These are phyloP conservation scores for Ameiurus melas DNA, from an alignment of 2,113 vertebrate genomes.

Conservation along the genomic window DNA sequence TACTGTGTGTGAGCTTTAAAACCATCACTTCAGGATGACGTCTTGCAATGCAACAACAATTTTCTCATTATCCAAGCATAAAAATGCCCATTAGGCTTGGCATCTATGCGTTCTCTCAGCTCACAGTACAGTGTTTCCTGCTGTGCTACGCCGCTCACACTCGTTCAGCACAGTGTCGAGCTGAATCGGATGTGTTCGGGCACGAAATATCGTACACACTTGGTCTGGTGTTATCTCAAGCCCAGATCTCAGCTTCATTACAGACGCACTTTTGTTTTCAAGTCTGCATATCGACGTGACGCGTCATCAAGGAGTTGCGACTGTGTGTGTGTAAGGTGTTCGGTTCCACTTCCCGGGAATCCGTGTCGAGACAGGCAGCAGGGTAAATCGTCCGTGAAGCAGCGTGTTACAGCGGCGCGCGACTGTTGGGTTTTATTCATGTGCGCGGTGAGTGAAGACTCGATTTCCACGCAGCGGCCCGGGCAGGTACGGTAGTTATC, in stretches of 20 bases:
- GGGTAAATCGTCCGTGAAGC: not conserved
- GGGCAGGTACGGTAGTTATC: not conserved
- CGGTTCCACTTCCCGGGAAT: not conserved
- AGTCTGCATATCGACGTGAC: not conserved
- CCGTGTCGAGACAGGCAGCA: constrained; percentile 7
- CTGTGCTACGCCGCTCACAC: not conserved
- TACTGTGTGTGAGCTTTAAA: too few species aligned
- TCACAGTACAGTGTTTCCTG: not conserved
- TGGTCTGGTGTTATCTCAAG: not conserved
- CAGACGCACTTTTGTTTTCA: constrained; percentile 1
- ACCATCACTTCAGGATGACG: not conserved
- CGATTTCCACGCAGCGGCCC: not conserved
- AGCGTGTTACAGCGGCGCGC: not conserved
- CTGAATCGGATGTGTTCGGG: not conserved
- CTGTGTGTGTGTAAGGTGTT: not conserved
- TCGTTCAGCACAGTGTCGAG: not conserved
- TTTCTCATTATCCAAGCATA: not conserved
- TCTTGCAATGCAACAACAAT: not conserved
- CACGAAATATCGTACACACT: not conserved
- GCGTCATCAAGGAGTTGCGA: not conserved
- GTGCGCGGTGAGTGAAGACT: not conserved
- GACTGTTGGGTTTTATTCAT: not conserved
- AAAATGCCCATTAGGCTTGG: not conserved
- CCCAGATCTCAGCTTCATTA: not conserved
- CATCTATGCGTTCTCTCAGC: not conserved